A percentile compares a stretch with the other conserved stretches of the same genome.
These are phyloP conservation scores for Platyrinchus mystaceus DNA, from an alignment of 2,797 vertebrate genomes.

Conservation along the genomic window DNA sequence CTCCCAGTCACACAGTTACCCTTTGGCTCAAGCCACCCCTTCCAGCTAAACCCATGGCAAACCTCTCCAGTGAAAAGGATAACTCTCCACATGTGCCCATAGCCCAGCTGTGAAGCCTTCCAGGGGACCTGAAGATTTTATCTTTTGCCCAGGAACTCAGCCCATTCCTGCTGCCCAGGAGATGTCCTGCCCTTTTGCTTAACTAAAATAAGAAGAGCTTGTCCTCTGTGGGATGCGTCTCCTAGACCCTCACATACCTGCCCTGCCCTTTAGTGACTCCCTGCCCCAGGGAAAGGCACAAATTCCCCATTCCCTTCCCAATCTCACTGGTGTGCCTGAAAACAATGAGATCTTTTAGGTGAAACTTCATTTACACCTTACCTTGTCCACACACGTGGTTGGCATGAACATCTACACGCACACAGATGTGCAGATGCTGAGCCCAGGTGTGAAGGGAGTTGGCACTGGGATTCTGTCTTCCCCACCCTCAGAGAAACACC, in stretches of 20 bases:
- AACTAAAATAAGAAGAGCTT: not conserved
- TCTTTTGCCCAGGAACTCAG: not conserved
- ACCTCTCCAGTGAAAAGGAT: not conserved
- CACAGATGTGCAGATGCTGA: fast-evolving
- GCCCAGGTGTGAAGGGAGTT: not conserved
- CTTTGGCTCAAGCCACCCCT: not conserved
- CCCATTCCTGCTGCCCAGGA: not conserved
- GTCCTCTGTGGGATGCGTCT: not conserved
- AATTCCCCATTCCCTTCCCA: not conserved
- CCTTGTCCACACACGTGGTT: not conserved
- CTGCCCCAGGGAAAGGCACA: not conserved
- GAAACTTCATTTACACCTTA: not conserved
- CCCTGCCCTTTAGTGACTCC: not conserved
- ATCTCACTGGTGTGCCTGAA: not conserved
- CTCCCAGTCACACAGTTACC: not conserved
- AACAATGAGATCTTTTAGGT: not conserved
- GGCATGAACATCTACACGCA: not conserved
- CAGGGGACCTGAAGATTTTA: not conserved
- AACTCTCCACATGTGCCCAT: not conserved
- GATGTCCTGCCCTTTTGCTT: not conserved
- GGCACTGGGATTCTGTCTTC: not conserved
- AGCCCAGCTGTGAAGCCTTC: not conserved
- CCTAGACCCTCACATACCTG: not conserved
- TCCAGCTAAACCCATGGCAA: not conserved
- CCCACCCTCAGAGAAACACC: not conserved